Base-by-base conservation (phyloP, 2,113 vertebrate species). In the Loxodonta africana region DNA sequence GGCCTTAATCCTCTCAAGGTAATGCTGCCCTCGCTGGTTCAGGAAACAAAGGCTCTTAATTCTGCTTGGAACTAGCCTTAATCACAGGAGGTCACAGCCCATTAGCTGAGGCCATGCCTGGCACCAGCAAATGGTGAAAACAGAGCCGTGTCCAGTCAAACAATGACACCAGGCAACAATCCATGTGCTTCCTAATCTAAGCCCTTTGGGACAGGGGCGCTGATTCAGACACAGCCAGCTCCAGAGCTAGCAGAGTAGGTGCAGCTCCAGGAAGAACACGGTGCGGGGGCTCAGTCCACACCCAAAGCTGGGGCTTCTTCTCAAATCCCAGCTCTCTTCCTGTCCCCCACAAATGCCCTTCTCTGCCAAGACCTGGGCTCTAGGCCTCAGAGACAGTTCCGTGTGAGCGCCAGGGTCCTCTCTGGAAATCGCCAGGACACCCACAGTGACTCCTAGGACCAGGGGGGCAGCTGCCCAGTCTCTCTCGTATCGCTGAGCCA, bases 61-160 rank as follows among this genome's bases (percentile, higher is more conserved):
- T 95, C 76, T 83, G 48, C 83, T 88, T 62, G 14, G 67, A 97
- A 94, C 83, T 5, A 44, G 85, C n/a, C 26, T 76, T 63, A 77
- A 86, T 88, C 46, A 17, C 25, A 51, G 73, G 11, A 82, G 60
- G 83, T 53, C 95, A 73, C 30, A 82, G 81, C 78, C 73, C 57
- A 33, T 28, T n/a, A 26, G 41, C 30, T 23, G 74, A 96, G 83
- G 86, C 83, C 88, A 7, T 8, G 11, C 14, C 73, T 63, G 44
- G 53, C 37, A 78, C 53, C 53, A 93, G 96, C 86, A 95, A 88
- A 91, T 23, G 78, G 21, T 5, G 23, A 82, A 94, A 92, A 88
- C 1, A 95, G 91, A 82, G 25, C 37, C 9, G 14, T 63, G 21
- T 82, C 57, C 26, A 46, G 53, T 37, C 84, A 33, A 65, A 71